phyloP scores from a whole-genome alignment of 2,113 vertebrate genomes.

The Tretioscincus oriximinensis region DNA sequence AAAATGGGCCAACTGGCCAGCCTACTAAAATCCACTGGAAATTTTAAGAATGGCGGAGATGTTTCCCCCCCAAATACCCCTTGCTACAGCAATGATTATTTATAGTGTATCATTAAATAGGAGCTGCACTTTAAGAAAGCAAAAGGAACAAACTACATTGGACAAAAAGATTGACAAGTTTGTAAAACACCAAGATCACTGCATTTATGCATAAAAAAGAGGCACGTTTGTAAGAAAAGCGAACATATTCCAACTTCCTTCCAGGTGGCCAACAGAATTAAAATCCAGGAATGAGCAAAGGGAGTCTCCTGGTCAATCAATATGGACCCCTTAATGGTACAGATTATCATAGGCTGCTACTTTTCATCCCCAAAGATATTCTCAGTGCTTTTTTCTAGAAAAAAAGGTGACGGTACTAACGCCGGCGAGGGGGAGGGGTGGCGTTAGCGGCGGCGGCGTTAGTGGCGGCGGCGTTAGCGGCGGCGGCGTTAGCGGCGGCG shows the following conservation, averaged over 20 bases:
- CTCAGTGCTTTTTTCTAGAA: no score
- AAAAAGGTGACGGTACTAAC: no score
- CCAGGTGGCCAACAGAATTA: background rate
- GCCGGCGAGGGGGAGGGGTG: no score
- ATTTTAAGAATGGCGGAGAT: background rate
- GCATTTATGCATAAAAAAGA: background rate
- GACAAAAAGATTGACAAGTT: conserved; percentile 41
- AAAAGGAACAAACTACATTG: background rate
- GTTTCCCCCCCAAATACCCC: no score
- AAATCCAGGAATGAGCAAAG: background rate
- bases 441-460: no score
- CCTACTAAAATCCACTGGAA: no score
- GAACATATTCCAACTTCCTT: background rate
- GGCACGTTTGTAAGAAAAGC: background rate
- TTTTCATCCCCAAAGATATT: background rate
- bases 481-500: no score
- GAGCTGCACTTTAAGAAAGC: background rate
- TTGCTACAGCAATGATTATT: background rate
- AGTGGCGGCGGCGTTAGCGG: no score
- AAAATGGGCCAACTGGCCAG: no score
- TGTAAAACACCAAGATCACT: background rate
- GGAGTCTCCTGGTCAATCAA: no score
- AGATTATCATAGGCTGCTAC: background rate
- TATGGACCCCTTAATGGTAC: background rate
- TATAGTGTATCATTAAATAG: background rate